Percentiles rank a stretch among this genome's conserved stretches.
These are phyloP conservation scores for Tipula vernalis DNA, from an alignment of 2,888 invertebrate genomes.

Conservation along the genomic window DNA sequence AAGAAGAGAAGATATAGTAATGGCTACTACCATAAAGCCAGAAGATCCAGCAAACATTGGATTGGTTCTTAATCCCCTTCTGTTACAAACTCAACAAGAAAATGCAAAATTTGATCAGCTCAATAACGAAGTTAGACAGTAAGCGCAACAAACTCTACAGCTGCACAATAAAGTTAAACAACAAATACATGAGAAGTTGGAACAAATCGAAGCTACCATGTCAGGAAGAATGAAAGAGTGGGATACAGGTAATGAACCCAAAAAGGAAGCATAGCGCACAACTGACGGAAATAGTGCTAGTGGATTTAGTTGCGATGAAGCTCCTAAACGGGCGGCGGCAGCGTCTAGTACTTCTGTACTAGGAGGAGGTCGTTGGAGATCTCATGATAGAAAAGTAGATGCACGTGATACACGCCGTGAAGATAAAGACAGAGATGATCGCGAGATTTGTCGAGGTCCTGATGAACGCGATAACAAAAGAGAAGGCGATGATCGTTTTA, in stretches of 20 bases:
- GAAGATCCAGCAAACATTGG: no score
- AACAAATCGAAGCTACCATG: no score
- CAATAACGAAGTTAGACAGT: no score
- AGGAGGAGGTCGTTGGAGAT: constrained; percentile 13
- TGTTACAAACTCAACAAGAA: no score
- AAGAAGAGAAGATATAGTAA: no score
- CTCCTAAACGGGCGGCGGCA: not conserved
- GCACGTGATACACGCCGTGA: not conserved
- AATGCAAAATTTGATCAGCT: no score
- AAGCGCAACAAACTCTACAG: no score
- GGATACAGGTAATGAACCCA: not conserved
- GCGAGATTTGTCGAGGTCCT: constrained; percentile 15
- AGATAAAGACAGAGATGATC: not conserved
- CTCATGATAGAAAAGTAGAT: constrained; percentile 9
- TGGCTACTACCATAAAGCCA: no score
- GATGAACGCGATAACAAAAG: constrained; percentile 18
- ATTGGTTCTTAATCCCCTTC: no score
- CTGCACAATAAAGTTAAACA: no score
- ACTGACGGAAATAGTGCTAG: constrained; percentile 21
- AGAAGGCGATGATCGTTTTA: constrained; percentile 14
- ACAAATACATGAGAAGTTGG: no score
- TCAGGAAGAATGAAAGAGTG: no score
- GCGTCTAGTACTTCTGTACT: not conserved
- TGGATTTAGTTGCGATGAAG: not conserved
- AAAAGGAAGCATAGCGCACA: not conserved